Percentiles rank a stretch among this genome's conserved stretches.
Conservation (phyloP, 2,888 invertebrate genomes). For the Aphodius sticticus region DNA sequence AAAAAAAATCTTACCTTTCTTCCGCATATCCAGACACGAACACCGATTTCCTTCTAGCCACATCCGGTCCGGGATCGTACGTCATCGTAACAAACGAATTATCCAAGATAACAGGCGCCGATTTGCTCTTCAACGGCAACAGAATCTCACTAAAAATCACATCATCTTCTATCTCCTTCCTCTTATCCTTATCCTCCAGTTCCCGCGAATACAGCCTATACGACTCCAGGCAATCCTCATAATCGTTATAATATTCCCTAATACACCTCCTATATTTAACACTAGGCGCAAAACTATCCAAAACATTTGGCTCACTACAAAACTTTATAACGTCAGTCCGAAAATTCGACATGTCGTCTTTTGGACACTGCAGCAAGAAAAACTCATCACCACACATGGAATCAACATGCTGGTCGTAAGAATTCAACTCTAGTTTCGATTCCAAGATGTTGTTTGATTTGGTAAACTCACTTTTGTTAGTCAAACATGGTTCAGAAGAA, state of each 20-base stretch:
- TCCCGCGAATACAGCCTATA: constrained; percentile 31
- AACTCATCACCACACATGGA: constrained; percentile 55
- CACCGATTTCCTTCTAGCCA: constrained; percentile 64
- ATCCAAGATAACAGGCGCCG: constrained; percentile 65
- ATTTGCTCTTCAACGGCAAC: constrained; percentile 62
- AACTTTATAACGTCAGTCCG: constrained; percentile 49
- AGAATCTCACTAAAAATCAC: constrained; percentile 53
- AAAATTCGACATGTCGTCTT: constrained; percentile 38
- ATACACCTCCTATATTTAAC: constrained; percentile 51
- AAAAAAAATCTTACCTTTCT: constrained; percentile 28
- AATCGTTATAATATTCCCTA: constrained; percentile 71
- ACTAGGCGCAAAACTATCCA: constrained; percentile 43
- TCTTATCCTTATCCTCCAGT: constrained; percentile 29
- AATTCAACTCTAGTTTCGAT: constrained; percentile 51
- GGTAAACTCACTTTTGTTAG: constrained; percentile 38
- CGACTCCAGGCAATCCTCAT: constrained; percentile 64
- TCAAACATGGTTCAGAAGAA: constrained; percentile 50
- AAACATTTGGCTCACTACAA: constrained; percentile 54
- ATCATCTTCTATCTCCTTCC: constrained; percentile 55
- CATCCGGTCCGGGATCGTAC: constrained; percentile 63
- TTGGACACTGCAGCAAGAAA: constrained; percentile 57
- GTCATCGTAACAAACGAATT: constrained; percentile 57
- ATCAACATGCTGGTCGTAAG: constrained; percentile 48
- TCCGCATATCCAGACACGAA: constrained; percentile 52
- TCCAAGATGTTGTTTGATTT: constrained; percentile 50